These are phyloP conservation scores for Cephalopachus bancanus DNA, from an alignment of 2,797 vertebrate genomes.

Conservation along the genomic window DNA sequence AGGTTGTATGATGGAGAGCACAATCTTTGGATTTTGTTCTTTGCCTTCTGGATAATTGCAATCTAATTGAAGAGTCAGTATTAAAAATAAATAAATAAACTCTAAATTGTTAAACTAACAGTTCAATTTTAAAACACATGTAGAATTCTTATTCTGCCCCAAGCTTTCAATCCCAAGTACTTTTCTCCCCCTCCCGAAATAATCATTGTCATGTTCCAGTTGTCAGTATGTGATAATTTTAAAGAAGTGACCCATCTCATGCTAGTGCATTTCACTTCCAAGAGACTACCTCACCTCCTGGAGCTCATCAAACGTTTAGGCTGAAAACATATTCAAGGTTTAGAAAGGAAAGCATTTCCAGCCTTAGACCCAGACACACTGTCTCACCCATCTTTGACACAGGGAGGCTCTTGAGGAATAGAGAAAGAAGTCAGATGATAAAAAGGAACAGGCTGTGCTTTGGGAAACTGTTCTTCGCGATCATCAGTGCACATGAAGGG, in stretches of 20 bases:
- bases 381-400: neutral
- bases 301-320: neutral
- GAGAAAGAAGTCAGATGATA: neutral
- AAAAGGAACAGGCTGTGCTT: neutral
- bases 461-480: accelerated
- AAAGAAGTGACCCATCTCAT: neutral
- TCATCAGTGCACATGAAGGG: neutral
- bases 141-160: neutral
- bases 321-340: neutral
- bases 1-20: neutral
- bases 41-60: neutral
- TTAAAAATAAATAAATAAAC: neutral
- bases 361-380: neutral
- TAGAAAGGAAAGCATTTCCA: neutral
- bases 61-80: neutral
- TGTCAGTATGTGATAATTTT: neutral
- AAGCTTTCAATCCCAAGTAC: accelerated
- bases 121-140: neutral
- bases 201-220: neutral
- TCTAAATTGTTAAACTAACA: neutral
- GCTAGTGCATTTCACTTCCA: neutral
- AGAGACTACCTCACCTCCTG: neutral
- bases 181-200: neutral
- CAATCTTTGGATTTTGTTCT: neutral
- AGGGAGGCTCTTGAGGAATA: neutral